A percentile compares a stretch with the other conserved stretches of the same genome.
These are phyloP conservation scores for Microchrysa polita DNA, from an alignment of 2,888 invertebrate species.

Conservation along the genomic window DNA sequence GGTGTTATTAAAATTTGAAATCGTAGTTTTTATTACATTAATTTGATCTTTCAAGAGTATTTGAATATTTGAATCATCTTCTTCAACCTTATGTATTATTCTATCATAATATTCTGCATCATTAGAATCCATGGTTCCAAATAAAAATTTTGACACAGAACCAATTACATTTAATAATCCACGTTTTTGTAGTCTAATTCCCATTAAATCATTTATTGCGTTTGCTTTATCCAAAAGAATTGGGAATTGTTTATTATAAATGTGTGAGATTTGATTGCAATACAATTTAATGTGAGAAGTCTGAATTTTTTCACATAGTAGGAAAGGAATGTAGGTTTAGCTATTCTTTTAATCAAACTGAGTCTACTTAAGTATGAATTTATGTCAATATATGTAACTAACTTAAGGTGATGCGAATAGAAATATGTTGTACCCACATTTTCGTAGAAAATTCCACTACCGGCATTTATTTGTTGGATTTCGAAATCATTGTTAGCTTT, in stretches of 20 bases:
- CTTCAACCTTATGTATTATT: constrained; percentile 48
- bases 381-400: constrained; percentile 15
- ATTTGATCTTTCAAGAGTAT: constrained; percentile 15
- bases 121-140: constrained; percentile 40
- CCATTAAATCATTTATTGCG: constrained; percentile 26
- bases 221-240: constrained; percentile 22
- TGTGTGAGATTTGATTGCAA: constrained; percentile 36
- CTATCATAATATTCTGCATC: constrained; percentile 49
- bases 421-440: constrained; percentile 1
- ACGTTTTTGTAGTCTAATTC: background rate
- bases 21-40: constrained; percentile 16
- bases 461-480: constrained; percentile 8
- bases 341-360: background rate
- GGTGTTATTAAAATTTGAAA: constrained; percentile 15
- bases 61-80: constrained; percentile 21
- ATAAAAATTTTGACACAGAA: constrained; percentile 39
- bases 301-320: constrained; percentile 25
- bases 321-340: constrained; percentile 30
- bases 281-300: constrained; percentile 18
- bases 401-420: constrained; percentile 12
- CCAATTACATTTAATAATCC: constrained; percentile 40
- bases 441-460: constrained; percentile 27
- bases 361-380: constrained; percentile 12
- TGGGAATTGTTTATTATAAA: constrained; percentile 35
- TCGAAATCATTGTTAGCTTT: background rate